Base-by-base conservation (phyloP, 2,888 invertebrate genomes). In the Cabera pusaria region DNA sequence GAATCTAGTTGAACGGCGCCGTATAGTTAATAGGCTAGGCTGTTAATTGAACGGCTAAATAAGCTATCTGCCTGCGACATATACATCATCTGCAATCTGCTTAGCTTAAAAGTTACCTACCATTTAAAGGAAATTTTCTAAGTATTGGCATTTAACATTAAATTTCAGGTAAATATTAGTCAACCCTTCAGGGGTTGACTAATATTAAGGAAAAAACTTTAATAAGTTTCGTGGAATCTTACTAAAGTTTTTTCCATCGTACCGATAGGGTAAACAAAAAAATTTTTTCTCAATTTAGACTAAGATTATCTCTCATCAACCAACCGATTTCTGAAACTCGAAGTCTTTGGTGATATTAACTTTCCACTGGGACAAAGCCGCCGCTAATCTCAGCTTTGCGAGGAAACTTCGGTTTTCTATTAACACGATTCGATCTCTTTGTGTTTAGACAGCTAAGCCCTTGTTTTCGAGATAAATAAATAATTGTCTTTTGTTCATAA, bases 331-430 rank as follows among this genome's bases (percentile, higher is more conserved):
- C 32, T 41, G 44, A 21, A 57, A 59, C 49, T 61, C 44, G 36
- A 57, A 59, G 58, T 59, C 61, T 61, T 62, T 58, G 56, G 49
- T 48, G 41, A 61, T 59, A 56, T 62, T 61, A 72, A 64, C 61
- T 67, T 64, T 59, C 50, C 42, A 47, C 5, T 45, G 34, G 52
- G 49, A 71, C 64, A 66, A 69, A 67, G 64, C 61, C 55, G 35
- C 38, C 44, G 52, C 49, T 68, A 67, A 71, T 70, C 67, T 67
- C 49, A 50, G 60, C 54, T 56, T 52, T 50, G 33, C 18, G 21
- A 17, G 38, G 47, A 52, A 67, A 68, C 63, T 70, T 66, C 52
- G 51, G 46, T 57, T 62, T 59, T 62, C 59, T 63, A 59, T 64
- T 67, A 62, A 50, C 52, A 38, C 34, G 46, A 60, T 54, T 53